Base-by-base conservation (phyloP, 2,797 vertebrate genomes). In the Selene dorsalis region DNA sequence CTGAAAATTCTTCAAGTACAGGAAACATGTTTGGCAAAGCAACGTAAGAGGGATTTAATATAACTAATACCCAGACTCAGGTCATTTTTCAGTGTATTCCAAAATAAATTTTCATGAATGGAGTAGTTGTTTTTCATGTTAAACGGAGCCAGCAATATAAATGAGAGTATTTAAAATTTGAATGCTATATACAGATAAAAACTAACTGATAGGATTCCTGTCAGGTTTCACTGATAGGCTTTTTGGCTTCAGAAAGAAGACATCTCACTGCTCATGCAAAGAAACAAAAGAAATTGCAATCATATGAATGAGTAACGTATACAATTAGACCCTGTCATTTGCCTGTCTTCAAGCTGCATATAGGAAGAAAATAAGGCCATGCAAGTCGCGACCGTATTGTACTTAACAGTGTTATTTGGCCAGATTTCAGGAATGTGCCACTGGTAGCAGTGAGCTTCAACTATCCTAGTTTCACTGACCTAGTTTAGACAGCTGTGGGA, bases 401-500 rank as follows among this genome's bases (percentile, higher is more conserved):
- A 69, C 17, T 50, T 79, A 86, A 68, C 20, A 35, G 17, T 55
- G 47, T 22, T 78, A 67, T 85, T 84, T 82, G 62, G 71, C 84
- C 75, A 84, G 69, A 78, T 81, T 83, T 82, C 50, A 73, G 57
- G 68, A 89, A 71, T 63, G 69, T 76, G 68, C 38, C 53, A 62
- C 62, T 62, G 57, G 82, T 83, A 76, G 70, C 70, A 61, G 38
- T 10, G 53, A 48, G 61, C 58, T 64, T 69, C 58, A 6, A 67
- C 77, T 70, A 79, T 75, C 81, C 76, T 61, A 61, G 53, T 86
- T 88, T 87, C 80, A 75, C 24, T 90, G 88, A 87, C 89, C 86
- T 78, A 86, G 32, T 85, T 92, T 64, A 84, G 57, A 83, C 85
- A 89, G 85, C 79, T 81, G 24, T 69, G 63, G 69, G 71, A 85